Conservation (phyloP, 2,113 vertebrate genomes). For the Macaca nemestrina region DNA sequence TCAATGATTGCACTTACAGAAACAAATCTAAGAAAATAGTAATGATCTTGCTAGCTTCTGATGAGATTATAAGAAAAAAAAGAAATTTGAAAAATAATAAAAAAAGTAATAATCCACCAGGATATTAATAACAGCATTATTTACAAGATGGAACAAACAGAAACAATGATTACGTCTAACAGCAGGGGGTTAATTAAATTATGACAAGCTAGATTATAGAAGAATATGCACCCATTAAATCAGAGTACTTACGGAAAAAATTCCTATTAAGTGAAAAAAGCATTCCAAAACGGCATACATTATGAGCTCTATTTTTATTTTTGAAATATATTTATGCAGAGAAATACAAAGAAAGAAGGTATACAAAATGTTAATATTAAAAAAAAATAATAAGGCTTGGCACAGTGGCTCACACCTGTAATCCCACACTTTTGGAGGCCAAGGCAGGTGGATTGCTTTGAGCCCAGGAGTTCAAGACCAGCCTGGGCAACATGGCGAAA, state of each 20-base stretch:
- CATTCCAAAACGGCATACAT: neutral
- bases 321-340: constrained; percentile 9
- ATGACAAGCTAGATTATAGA: constrained; percentile 25
- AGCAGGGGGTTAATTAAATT: constrained; percentile 27
- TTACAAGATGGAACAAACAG: constrained; percentile 30
- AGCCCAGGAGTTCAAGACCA: too few species aligned
- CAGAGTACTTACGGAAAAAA: constrained; percentile 9
- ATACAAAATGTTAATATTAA: neutral
- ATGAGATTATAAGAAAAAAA: too few species aligned
- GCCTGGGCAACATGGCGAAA: too few species aligned
- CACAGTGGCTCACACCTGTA: too few species aligned
- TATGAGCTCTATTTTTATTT: neutral
- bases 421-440: too few species aligned
- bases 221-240: neutral
- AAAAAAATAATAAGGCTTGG: neutral
- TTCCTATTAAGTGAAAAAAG: constrained; percentile 21
- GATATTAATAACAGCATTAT: neutral
- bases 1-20: neutral
- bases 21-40: neutral
- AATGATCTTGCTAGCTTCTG: too few species aligned
- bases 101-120: neutral
- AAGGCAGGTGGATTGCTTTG: too few species aligned
- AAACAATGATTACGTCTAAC: neutral
- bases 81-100: too few species aligned
- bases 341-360: neutral